Percentiles rank a stretch among this genome's conserved stretches.
These are phyloP conservation scores for Scarus forsteni DNA, from an alignment of 2,797 vertebrate genomes.

Conservation along the genomic window DNA sequence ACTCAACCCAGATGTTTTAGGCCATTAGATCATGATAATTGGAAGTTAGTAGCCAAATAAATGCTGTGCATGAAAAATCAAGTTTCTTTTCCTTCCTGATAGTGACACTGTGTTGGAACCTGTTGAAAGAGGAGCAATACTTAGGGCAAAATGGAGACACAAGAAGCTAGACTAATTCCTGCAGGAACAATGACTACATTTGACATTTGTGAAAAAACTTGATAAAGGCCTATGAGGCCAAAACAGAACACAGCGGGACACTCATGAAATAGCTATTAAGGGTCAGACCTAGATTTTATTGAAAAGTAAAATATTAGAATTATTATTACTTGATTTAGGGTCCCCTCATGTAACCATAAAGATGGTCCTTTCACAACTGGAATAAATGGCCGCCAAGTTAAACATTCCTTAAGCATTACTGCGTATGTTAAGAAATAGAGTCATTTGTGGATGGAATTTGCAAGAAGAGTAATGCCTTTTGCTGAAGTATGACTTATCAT, in stretches of 20 bases:
- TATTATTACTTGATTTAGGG: not conserved
- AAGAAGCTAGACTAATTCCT: not conserved
- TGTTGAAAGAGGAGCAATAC: not conserved
- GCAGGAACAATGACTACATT: not conserved
- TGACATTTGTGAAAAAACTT: not conserved
- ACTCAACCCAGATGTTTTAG: not conserved
- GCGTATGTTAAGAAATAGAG: not conserved
- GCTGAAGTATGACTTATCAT: conserved; percentile 1
- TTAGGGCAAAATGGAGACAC: not conserved
- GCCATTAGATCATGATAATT: not conserved
- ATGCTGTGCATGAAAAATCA: no score
- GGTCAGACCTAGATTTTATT: not conserved
- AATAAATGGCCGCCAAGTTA: not conserved
- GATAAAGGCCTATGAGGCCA: not conserved
- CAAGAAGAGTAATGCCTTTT: conserved; percentile 2
- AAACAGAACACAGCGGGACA: not conserved
- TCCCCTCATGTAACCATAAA: not conserved
- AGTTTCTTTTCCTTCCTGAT: no score
- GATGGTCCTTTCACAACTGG: not conserved
- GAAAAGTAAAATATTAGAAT: not conserved
- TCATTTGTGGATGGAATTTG: not conserved
- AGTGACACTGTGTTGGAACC: no score
- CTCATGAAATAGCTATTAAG: not conserved
- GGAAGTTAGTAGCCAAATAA: no score
- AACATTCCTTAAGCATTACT: not conserved